Evolutionary conservation across 92 coral and sea anemone genomes (phyloP).

Genomic region (Bergia sp.): DNA sequence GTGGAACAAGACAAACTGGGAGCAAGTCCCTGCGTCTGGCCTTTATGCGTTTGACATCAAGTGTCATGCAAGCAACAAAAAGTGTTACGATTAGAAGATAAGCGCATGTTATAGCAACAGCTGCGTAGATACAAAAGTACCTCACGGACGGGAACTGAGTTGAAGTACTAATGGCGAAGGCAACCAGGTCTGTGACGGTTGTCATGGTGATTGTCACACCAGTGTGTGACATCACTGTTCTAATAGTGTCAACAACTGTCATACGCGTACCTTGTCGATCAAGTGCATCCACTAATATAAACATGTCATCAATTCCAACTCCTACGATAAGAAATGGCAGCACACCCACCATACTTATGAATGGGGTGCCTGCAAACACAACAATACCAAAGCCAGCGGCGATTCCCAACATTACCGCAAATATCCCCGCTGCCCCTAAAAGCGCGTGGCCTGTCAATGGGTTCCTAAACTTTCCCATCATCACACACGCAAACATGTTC

Average conservation of each 20-base stretch:
- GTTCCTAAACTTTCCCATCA: constrained; percentile 45
- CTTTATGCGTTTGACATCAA: constrained; percentile 78
- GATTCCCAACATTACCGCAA: constrained; percentile 91
- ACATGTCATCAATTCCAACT: constrained; percentile 92
- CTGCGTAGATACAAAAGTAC: constrained; percentile 88
- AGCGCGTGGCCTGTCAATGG: constrained; percentile 53
- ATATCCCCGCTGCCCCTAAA: constrained; percentile 73
- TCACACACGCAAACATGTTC: constrained; percentile 45
- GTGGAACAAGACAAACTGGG: constrained; percentile 66
- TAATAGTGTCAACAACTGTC: constrained; percentile 65
- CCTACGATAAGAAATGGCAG: constrained; percentile 83
- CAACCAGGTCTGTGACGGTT: constrained; percentile 91
- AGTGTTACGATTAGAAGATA: constrained; percentile 79
- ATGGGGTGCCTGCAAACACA: constrained; percentile 67
- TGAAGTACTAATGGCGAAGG: constrained; percentile 90
- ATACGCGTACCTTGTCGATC: constrained; percentile 70
- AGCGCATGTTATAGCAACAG: constrained; percentile 67
- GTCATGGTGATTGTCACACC: constrained; percentile 98
- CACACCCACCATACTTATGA: constrained; percentile 77
- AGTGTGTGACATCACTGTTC: constrained; percentile 77
- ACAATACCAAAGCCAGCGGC: constrained; percentile 82
- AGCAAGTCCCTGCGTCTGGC: constrained; percentile 82
- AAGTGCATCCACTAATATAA: constrained; percentile 84
- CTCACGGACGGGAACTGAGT: constrained; percentile 81
- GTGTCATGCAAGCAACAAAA: constrained; percentile 81